Conservation (phyloP, 2,113 vertebrate species). For the Pleuronectes platessa region DNA sequence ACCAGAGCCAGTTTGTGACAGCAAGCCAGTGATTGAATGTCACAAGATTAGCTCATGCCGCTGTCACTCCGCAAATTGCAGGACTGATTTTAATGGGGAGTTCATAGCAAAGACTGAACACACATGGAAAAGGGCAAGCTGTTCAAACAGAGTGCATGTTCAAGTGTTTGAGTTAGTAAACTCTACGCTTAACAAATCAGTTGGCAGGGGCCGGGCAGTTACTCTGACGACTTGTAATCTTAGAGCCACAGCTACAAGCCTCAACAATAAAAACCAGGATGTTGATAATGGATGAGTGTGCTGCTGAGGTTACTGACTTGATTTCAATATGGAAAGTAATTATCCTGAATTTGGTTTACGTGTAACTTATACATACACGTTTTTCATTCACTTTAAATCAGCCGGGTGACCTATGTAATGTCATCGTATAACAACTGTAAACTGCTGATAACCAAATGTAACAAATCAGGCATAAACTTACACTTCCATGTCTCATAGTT, state of each 20-base stretch:
- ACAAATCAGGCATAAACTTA: not conserved
- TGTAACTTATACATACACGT: not conserved
- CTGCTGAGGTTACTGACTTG: not conserved
- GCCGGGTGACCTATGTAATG: not conserved
- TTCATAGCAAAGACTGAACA: not conserved
- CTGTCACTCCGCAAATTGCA: not conserved
- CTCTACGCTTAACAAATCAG: not conserved
- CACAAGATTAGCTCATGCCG: not conserved
- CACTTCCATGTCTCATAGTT: not conserved
- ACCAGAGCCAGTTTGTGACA: slow-evolving; percentile 44
- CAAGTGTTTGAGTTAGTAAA: no score
- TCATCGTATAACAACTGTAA: not conserved
- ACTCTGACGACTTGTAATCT: slow-evolving; percentile 39
- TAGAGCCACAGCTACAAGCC: slow-evolving; percentile 1
- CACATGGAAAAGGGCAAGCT: not conserved
- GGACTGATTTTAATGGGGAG: not conserved
- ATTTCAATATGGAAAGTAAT: not conserved
- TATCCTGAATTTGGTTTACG: not conserved
- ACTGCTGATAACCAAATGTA: not conserved
- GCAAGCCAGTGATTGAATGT: not conserved
- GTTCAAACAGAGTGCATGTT: not conserved
- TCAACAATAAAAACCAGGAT: slow-evolving; percentile 8
- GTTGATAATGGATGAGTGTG: not conserved
- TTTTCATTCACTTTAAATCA: no score
- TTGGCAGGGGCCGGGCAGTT: slow-evolving; percentile 12